phyloP scores from a whole-genome alignment of 2,797 vertebrate genomes.

The Enteromius thamalakanensis region DNA sequence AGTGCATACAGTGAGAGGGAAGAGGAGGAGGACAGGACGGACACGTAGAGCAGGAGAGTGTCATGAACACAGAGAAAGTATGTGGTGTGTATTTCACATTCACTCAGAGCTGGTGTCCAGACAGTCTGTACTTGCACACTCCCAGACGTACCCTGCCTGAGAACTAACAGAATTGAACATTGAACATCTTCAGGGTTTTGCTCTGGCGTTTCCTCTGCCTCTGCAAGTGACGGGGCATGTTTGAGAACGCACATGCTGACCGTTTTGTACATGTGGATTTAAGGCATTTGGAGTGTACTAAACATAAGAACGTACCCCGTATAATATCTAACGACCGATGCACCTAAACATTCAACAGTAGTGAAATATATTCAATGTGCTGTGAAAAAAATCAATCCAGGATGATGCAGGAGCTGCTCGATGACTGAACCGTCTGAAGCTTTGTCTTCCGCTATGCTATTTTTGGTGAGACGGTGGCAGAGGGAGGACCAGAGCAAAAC shows the following conservation, averaged over 20 bases:
- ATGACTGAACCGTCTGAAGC: slow-evolving; percentile 7
- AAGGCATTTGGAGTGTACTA: slow-evolving; percentile 55
- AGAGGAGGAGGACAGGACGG: neutral
- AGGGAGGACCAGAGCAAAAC: slow-evolving; percentile 50
- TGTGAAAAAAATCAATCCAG: slow-evolving; percentile 15
- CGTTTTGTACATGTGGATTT: slow-evolving; percentile 33
- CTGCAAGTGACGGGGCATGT: slow-evolving; percentile 21
- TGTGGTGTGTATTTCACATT: slow-evolving; percentile 56
- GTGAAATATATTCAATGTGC: slow-evolving; percentile 35
- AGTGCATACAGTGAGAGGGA: slow-evolving; percentile 15
- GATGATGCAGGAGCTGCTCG: slow-evolving; percentile 7
- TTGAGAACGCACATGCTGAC: slow-evolving; percentile 33
- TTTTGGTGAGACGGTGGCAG: slow-evolving; percentile 17
- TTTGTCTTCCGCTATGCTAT: neutral
- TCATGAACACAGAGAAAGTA: slow-evolving; percentile 44
- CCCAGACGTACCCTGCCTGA: slow-evolving; percentile 33
- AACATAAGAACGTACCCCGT: slow-evolving; percentile 3
- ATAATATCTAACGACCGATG: slow-evolving; percentile 4
- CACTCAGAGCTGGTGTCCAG: slow-evolving; percentile 47
- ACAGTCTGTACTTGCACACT: slow-evolving; percentile 27
- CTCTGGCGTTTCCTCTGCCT: slow-evolving; percentile 37
- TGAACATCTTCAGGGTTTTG: slow-evolving; percentile 37
- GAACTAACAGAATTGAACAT: slow-evolving; percentile 42
- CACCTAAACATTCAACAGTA: slow-evolving; percentile 40
- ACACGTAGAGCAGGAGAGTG: slow-evolving; percentile 24